Evolutionary conservation across 2,113 vertebrate species (phyloP).

Genomic region (Xiphorhynchus elegans): DNA sequence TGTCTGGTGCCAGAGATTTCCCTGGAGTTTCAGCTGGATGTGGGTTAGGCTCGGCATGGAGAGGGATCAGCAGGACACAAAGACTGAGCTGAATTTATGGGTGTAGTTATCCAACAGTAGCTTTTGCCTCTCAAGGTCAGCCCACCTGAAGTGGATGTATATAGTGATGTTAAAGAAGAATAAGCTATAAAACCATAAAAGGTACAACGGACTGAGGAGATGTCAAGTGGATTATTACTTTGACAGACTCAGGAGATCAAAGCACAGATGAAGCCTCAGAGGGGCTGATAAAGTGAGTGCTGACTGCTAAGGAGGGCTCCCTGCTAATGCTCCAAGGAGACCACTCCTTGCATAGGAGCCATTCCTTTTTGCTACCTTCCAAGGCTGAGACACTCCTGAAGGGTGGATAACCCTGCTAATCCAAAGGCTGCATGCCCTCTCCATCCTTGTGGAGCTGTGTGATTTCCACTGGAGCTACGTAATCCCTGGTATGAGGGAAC

Average conservation of each 20-base stretch:
- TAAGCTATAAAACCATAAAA: conserved; percentile 21
- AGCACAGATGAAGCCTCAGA: background rate
- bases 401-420: background rate
- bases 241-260: conserved; percentile 12
- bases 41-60: background rate
- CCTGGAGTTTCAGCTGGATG: background rate
- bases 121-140: conserved; percentile 40
- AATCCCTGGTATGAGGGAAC: background rate
- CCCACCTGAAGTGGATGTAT: background rate
- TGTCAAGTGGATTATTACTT: conserved; percentile 39
- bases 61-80: background rate
- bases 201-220: background rate
- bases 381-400: background rate
- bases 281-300: background rate
- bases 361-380: background rate
- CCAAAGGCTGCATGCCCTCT: background rate
- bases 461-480: background rate
- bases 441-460: background rate
- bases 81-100: conserved; percentile 23
- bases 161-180: background rate
- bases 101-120: background rate
- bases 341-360: background rate
- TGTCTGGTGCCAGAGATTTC: background rate
- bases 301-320: background rate
- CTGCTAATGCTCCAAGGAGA: background rate